Conservation (phyloP, 2,888 invertebrate species). For the Actias luna region DNA sequence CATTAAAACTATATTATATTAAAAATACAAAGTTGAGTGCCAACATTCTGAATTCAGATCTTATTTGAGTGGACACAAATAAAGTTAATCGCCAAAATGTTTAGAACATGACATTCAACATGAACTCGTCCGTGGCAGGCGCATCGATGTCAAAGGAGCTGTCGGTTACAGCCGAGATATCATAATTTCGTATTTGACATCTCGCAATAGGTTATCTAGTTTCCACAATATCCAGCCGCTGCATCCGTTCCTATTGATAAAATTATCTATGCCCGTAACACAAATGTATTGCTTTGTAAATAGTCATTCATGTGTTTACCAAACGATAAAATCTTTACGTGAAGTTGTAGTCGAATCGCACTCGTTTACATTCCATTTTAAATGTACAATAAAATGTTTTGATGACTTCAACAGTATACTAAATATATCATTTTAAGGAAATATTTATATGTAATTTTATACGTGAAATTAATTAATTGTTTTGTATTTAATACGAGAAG, state of each 20-base stretch:
- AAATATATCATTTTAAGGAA: not conserved
- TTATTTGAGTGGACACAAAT: not conserved
- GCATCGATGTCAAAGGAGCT: conserved; percentile 58
- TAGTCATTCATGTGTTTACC: not conserved
- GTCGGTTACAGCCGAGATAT: conserved; percentile 49
- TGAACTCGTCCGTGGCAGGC: conserved; percentile 35
- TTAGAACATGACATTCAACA: conserved; percentile 22
- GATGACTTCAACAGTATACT: not conserved
- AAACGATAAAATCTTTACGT: not conserved
- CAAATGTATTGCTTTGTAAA: conserved; percentile 16
- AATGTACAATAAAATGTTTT: not conserved
- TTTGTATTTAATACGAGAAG: too few relatives aligned
- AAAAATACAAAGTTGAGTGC: too few relatives aligned
- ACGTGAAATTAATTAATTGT: too few relatives aligned
- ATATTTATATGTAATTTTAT: too few relatives aligned
- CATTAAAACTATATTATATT: too few relatives aligned
- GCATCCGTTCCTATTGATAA: conserved; percentile 61
- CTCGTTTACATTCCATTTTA: not conserved
- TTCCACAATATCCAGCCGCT: conserved; percentile 42
- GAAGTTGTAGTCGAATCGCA: not conserved
- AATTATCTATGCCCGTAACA: conserved; percentile 16
- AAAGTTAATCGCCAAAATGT: not conserved
- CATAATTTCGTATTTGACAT: conserved; percentile 42
- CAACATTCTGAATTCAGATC: too few relatives aligned
- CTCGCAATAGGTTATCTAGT: conserved; percentile 58